phyloP scores from a whole-genome alignment of 1,140 invertebrate species.

The Schmidtea mediterranea region DNA sequence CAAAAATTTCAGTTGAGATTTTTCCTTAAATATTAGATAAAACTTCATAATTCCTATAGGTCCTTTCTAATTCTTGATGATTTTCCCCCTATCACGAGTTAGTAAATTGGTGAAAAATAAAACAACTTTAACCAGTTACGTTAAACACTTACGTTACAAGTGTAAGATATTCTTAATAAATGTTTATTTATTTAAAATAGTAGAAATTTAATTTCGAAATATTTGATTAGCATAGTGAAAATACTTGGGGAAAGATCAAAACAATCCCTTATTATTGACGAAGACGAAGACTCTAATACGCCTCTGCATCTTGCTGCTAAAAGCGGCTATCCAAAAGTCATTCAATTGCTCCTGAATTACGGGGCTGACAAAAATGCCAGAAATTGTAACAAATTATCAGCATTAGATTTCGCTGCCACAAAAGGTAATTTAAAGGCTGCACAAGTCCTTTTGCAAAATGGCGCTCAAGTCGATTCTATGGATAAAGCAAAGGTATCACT shows the following conservation, averaged over 20 bases:
- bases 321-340: constrained; percentile 22
- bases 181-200: constrained; percentile 26
- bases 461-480: constrained; percentile 23
- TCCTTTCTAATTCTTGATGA: too few species aligned
- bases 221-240: constrained; percentile 22
- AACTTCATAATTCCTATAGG: too few species aligned
- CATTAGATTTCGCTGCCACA: constrained; percentile 30
- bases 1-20: too few species aligned
- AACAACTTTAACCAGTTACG: too few species aligned
- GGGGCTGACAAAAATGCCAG: constrained; percentile 28
- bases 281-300: constrained; percentile 41
- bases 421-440: constrained; percentile 25
- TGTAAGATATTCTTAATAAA: constrained; percentile 41
- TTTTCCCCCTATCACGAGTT: too few species aligned
- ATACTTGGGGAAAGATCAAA: constrained; percentile 14
- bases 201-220: constrained; percentile 9
- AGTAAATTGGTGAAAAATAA: too few species aligned
- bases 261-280: constrained; percentile 19
- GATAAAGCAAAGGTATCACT: constrained; percentile 29
- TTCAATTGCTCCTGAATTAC: constrained; percentile 18
- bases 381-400: constrained; percentile 28
- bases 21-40: too few species aligned
- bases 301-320: constrained; percentile 27
- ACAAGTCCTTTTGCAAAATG: constrained; percentile 23
- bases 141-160: too few species aligned